phyloP scores from a whole-genome alignment of 2,888 invertebrate species.

The Phyllotreta cruciferae region DNA sequence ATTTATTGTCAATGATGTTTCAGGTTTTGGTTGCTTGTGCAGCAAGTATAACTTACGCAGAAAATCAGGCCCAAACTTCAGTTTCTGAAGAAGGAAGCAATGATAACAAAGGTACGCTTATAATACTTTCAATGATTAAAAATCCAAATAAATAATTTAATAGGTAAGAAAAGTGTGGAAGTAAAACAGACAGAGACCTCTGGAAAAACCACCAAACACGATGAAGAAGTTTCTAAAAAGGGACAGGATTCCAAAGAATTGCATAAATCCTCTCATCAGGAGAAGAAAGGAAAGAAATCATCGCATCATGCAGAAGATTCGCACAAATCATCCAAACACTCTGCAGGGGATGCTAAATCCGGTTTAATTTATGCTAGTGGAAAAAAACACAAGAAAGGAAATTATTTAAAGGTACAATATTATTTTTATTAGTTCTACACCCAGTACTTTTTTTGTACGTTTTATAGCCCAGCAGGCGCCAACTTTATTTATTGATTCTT shows the following conservation, averaged over 20 bases:
- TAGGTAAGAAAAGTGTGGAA: slow-evolving; percentile 35
- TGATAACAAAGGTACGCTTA: slow-evolving; percentile 30
- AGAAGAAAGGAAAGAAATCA: slow-evolving; percentile 54
- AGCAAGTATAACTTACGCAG: slow-evolving; percentile 27
- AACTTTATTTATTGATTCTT: no score
- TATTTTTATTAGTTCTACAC: no score
- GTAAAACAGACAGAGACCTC: slow-evolving; percentile 44
- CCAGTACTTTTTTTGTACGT: no score
- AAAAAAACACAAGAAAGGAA: slow-evolving; percentile 52
- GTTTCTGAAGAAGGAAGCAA: slow-evolving; percentile 24
- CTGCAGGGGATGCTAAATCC: slow-evolving; percentile 50
- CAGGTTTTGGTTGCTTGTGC: slow-evolving; percentile 25
- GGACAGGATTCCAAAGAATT: slow-evolving; percentile 49
- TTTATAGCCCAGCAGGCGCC: neutral
- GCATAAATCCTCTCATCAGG: slow-evolving; percentile 51
- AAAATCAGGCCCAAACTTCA: slow-evolving; percentile 11
- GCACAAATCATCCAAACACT: slow-evolving; percentile 50
- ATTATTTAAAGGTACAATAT: slow-evolving; percentile 53
- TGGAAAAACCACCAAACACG: slow-evolving; percentile 51
- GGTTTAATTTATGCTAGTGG: slow-evolving; percentile 52
- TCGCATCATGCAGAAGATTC: slow-evolving; percentile 48
- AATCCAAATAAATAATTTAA: slow-evolving; percentile 6
- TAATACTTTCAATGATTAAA: neutral
- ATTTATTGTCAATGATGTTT: slow-evolving; percentile 12
- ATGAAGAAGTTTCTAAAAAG: slow-evolving; percentile 52